phyloP scores from a whole-genome alignment of 1,140 invertebrate genomes.

The Sipha flava region DNA sequence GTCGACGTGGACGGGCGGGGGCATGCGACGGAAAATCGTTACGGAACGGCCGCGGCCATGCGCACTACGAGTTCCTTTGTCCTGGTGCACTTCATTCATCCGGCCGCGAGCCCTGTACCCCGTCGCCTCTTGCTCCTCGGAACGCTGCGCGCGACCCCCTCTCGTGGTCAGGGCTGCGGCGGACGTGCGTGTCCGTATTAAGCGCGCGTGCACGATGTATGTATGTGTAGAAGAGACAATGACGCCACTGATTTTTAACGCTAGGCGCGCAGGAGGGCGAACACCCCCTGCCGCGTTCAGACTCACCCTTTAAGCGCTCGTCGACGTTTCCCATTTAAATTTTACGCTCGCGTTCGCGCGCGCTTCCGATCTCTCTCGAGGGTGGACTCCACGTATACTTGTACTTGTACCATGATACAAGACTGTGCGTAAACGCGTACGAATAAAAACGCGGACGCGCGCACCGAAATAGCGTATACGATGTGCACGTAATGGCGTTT shows the following conservation, averaged over 20 bases:
- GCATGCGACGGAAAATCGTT: slow-evolving; percentile 23
- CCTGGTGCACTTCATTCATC: slow-evolving; percentile 29
- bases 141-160: not conserved
- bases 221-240: not conserved
- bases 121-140: not conserved
- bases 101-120: not conserved
- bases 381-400: not conserved
- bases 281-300: too few relatives aligned
- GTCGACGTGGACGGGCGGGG: not conserved
- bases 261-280: too few relatives aligned
- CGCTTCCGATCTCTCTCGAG: too few relatives aligned
- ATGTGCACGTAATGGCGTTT: too few relatives aligned
- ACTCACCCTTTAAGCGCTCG: too few relatives aligned
- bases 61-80: slow-evolving; percentile 20
- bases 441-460: too few relatives aligned
- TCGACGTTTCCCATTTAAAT: not conserved
- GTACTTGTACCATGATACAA: too few relatives aligned
- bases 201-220: not conserved
- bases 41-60: not conserved
- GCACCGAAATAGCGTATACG: too few relatives aligned
- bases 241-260: slow-evolving; percentile 16
- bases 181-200: too few relatives aligned
- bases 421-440: too few relatives aligned
- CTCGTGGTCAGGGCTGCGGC: too few relatives aligned
- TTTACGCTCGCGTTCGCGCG: not conserved